Evolutionary conservation across 2,888 invertebrate genomes (phyloP), one percentile per base, ranked within the genome.

Genomic region (Shargacucullia verbasci): DNA sequence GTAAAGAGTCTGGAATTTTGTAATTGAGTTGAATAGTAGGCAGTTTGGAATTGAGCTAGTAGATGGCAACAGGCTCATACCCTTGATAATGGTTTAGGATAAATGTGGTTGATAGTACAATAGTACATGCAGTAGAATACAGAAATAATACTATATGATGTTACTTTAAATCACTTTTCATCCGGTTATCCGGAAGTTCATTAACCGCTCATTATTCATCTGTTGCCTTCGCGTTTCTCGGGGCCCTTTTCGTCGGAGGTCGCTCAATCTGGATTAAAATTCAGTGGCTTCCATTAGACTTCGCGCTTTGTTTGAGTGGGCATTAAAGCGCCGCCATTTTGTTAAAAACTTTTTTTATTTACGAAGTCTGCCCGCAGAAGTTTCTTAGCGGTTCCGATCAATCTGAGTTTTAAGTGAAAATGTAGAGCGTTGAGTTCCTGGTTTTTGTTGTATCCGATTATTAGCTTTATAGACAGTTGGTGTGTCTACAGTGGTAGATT

Each of bases 201-300:
- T 20, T 20, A 20, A 20, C 20, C 20, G 13, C 20, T 33, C 11
- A 27, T 35, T 7, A 15, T 31, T 47, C 13, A 40, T 38, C 15
- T 63, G 48, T 70, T 39, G 33, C 59, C 52, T 12, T 13, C 40
- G 14, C 59, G 7, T 9, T 1, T 2, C 15, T 48, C 25, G 50
- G 37, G 37, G 37, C 38, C 54, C 3, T 55, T 11, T 25, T 27
- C 25, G 15, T 31, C 10, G 34, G 46, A 68, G 59, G 54, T 62
- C 62, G 45, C 14, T 53, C 60, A 35, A 43, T 49, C 47, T 59
- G 78, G 80, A 82, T 83, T 81, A 77, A 79, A 79, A 78, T 80
- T 82, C 74, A 73, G 76, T 68, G 71, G 77, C 70, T 76, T 80
- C 75, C 76, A 74, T 78, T 79, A 78, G 63, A 73, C 77, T 77